Evolutionary conservation across 2,888 invertebrate genomes (phyloP).

Genomic region (Brenthis daphne): DNA sequence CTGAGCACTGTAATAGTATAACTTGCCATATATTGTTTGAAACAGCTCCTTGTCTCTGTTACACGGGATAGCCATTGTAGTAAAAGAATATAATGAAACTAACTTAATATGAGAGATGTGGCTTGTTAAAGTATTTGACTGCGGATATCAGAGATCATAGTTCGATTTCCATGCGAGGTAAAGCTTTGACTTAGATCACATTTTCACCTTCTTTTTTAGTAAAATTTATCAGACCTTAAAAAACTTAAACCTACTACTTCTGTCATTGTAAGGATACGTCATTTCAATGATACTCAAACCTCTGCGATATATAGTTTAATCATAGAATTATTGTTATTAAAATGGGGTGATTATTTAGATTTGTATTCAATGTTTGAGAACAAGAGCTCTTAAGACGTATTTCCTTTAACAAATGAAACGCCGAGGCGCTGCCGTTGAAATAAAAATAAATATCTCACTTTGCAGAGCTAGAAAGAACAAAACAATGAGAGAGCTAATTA

Average conservation of each 20-base stretch:
- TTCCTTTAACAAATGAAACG: slow-evolving; percentile 24
- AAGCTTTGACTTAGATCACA: no score
- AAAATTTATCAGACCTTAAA: no score
- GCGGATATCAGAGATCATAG: no score
- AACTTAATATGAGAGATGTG: no score
- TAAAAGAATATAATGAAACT: no score
- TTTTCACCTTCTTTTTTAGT: no score
- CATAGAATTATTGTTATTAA: slow-evolving; percentile 2
- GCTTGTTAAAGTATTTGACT: no score
- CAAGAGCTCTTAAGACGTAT: slow-evolving; percentile 15
- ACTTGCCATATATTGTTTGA: background rate
- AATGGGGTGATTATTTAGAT: slow-evolving; percentile 15
- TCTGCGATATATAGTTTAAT: slow-evolving; percentile 6
- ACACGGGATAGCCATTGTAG: background rate
- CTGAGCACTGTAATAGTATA: slow-evolving; percentile 27
- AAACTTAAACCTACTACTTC: no score
- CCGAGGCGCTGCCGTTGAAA: slow-evolving; percentile 7
- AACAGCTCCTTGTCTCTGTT: background rate
- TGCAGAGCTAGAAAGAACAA: slow-evolving; percentile 11
- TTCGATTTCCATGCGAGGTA: no score
- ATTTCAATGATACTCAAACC: background rate
- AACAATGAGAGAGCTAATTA: slow-evolving; percentile 19
- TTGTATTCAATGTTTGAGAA: slow-evolving; percentile 19
- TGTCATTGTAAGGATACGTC: no score
- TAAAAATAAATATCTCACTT: slow-evolving; percentile 19